Conservation (phyloP, 2,113 vertebrate species). For the Noctilio leporinus region DNA sequence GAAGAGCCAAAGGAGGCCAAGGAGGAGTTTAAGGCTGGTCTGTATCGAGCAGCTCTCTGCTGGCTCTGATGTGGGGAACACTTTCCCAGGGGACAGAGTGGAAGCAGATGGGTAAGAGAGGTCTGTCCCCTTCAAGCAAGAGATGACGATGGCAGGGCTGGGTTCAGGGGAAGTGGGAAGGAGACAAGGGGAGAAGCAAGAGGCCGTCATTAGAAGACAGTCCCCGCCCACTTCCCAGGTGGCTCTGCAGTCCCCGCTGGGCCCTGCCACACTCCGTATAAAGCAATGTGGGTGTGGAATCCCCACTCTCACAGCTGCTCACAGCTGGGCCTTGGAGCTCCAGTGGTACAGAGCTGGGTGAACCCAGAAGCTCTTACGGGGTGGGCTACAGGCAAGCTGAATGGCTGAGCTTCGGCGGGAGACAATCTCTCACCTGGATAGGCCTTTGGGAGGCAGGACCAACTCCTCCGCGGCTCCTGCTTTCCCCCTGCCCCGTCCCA, state of each 20-base stretch:
- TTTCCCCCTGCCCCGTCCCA: background rate
- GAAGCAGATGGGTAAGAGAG: background rate
- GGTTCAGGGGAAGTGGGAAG: background rate
- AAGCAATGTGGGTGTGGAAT: too few species aligned
- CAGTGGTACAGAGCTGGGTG: background rate
- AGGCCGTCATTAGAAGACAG: background rate
- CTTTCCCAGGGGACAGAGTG: background rate
- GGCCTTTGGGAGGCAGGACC: background rate
- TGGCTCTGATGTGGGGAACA: background rate
- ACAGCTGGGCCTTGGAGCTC: background rate
- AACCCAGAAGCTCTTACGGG: background rate
- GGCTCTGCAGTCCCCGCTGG: background rate
- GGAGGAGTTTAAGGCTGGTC: background rate
- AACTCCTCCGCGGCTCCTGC: background rate
- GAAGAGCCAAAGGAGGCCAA: background rate
- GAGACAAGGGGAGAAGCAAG: fast-evolving
- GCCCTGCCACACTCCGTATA: fast-evolving
- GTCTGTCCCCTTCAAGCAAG: background rate
- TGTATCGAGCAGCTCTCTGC: background rate
- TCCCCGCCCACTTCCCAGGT: fast-evolving
- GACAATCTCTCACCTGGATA: background rate
- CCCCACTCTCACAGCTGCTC: background rate
- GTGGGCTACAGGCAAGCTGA: background rate
- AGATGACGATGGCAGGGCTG: background rate
- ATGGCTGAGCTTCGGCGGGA: background rate